Evolutionary conservation across 2,888 invertebrate species (phyloP), one percentile per base, ranked within the genome.

Genomic region (Hermaeophaga mercurialis): DNA sequence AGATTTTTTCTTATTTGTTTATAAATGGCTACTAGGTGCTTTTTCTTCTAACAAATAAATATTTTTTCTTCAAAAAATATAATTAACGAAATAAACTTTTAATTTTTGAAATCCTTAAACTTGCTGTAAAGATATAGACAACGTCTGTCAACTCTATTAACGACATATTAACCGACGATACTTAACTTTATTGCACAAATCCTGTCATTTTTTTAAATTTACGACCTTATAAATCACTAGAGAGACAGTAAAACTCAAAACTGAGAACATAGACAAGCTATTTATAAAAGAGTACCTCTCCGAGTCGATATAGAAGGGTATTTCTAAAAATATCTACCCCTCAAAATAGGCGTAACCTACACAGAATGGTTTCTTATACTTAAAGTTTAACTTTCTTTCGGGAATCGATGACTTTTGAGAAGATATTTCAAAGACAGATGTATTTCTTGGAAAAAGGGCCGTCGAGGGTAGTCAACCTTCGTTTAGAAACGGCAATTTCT

Each of bases 341-440:
- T 55, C 44, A 48, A 43, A 57, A 56, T 56, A 50, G 61, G 61
- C 61, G 61, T 58, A 43, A 44, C 61, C 11, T 8, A 22, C 22
- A 31, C 28, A 59, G 63, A 66, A 66, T n/a, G 57, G 58, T 62
- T 61, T 52, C 63, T 47, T 56, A 39, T 43, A 54, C 61, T 66
- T 66, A 63, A n/a, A 62, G 63, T 63, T 61, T 61, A 58, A 47
- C 58, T 63, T 64, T 41, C 41, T 41, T 41, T 41, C 33, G 2
- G n/a, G 22, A 41, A 67, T 67, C 62, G 66, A 66, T 62, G 63
- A 66, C 67, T 66, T 61, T 56, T 53, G 58, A 63, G 61, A 59
- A 61, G 69, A 66, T 69, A 71, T 71, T 70, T 68, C 61, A 59
- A 22, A 63, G 68, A 66, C 71, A 71, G 71, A 70, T 70, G 70